Evolutionary conservation across 2,113 vertebrate genomes (phyloP), one percentile per base, ranked within the genome.

Genomic region (Eretmochelys imbricata): DNA sequence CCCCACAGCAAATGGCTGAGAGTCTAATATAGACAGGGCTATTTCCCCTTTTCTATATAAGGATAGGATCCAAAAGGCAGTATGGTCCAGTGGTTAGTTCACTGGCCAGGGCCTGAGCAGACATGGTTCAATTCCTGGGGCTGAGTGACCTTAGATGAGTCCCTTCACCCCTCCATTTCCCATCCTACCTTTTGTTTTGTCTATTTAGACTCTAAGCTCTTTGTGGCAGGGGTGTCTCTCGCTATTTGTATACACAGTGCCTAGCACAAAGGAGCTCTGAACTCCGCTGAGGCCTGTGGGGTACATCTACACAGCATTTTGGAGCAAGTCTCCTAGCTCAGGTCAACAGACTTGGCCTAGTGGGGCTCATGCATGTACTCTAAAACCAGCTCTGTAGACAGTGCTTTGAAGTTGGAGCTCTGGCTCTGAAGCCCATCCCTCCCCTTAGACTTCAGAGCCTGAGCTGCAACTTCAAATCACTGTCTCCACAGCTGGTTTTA

Each of bases 21-120:
- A 65, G 5, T 90, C 29, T 22, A 76, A 17, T 55, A 42, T 10
- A 84, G 9, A 29, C 7, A 72, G 48, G 8, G 25, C 3, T 42
- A 65, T 55, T 93, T 89, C 49, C 10, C 8, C 42, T 2, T 24
- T 10, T 80, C 10, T 49, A 5, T 57, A n/a, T 4, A 82, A 82
- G 91, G 31, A 4, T 69, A 83, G 86, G 92, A 72, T 1, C 35
- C 0, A 0, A 42, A n/a, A 5, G 29, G 54, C 2, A 2, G 0
- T 1, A 22, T 20, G 1, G 10, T 46, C 72, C 20, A 76, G 10
- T 46, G 72, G 42, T 76, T 4, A 78, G 24, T 59, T 82, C 72
- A 46, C 8, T 0, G 1, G 4, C 59, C 11, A 1, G 76, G 13
- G 69, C 42, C 24, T 62, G 54, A 84, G 94, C 81, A 87, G 12